Evolutionary conservation across 2,113 vertebrate species (phyloP).

Genomic region (Myodes glareolus): DNA sequence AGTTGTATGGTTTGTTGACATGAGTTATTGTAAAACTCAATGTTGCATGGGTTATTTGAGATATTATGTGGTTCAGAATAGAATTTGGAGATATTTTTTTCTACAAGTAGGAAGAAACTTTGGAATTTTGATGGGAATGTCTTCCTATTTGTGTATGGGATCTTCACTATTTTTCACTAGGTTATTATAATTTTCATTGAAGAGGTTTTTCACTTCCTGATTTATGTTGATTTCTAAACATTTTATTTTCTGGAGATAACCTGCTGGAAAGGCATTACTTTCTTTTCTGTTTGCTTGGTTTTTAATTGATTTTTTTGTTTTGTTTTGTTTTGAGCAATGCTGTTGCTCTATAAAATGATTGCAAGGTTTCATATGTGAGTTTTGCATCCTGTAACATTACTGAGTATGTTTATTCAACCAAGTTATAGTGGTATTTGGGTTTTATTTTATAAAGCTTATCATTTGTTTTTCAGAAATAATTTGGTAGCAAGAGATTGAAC

Average conservation of each 20-base stretch:
- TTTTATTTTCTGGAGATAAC: not conserved
- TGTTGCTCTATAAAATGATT: not conserved
- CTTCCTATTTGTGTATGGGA: not conserved
- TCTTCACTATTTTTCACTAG: not conserved
- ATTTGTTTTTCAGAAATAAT: not conserved
- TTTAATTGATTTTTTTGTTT: not conserved
- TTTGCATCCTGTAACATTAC: not conserved
- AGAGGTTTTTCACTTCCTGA: not conserved
- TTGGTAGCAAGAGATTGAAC: not conserved
- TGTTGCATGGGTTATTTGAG: not conserved
- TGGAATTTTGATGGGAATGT: not conserved
- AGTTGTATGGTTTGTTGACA: not conserved
- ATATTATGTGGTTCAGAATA: not conserved
- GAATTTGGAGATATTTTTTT: not conserved
- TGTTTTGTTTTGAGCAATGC: not conserved
- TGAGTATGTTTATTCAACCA: not conserved
- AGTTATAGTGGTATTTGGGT: not conserved
- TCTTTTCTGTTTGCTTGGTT: not conserved
- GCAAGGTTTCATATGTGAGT: not conserved
- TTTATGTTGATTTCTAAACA: not conserved
- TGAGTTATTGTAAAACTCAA: not conserved
- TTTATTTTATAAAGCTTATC: no score
- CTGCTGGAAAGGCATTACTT: no score
- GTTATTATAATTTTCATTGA: not conserved
- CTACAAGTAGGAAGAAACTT: not conserved